These are phyloP conservation scores for Caerostris extrusa DNA, from an alignment of 1,140 invertebrate genomes.

Conservation along the genomic window DNA sequence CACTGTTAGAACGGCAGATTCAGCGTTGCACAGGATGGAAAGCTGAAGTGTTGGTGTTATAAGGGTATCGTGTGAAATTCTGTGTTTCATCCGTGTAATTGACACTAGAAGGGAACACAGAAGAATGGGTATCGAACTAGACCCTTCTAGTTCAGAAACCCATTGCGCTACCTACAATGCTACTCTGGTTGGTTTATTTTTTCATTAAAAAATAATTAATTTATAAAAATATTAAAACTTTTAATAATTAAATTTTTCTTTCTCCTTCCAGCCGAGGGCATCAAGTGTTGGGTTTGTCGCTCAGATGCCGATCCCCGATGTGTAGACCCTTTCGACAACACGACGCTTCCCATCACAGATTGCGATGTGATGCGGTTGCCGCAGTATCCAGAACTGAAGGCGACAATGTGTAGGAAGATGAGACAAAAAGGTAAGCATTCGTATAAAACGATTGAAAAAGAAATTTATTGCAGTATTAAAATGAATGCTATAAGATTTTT, in stretches of 20 bases:
- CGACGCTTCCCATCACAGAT: slow-evolving; percentile 92
- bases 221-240: background rate
- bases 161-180: no score
- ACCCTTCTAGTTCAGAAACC: no score
- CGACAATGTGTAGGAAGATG: slow-evolving; percentile 96
- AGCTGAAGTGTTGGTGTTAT: no score
- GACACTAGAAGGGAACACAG: no score
- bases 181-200: background rate
- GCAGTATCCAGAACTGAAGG: slow-evolving; percentile 86
- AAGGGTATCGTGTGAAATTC: no score
- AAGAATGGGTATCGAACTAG: no score
- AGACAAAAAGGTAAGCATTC: slow-evolving; percentile 90
- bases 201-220: background rate
- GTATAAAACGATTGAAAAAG: no score
- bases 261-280: slow-evolving; percentile 83
- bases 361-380: slow-evolving; percentile 87
- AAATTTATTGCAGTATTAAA: no score
- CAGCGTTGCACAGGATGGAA: no score
- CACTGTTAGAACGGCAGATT: no score
- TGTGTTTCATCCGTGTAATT: no score
- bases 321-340: slow-evolving; percentile 95
- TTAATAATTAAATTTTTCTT: background rate
- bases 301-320: slow-evolving; percentile 94
- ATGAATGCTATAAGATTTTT: no score
- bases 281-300: slow-evolving; percentile 96